Base-by-base conservation (phyloP, 2,113 vertebrate species). In the Cyprinodon brontotheroides region DNA sequence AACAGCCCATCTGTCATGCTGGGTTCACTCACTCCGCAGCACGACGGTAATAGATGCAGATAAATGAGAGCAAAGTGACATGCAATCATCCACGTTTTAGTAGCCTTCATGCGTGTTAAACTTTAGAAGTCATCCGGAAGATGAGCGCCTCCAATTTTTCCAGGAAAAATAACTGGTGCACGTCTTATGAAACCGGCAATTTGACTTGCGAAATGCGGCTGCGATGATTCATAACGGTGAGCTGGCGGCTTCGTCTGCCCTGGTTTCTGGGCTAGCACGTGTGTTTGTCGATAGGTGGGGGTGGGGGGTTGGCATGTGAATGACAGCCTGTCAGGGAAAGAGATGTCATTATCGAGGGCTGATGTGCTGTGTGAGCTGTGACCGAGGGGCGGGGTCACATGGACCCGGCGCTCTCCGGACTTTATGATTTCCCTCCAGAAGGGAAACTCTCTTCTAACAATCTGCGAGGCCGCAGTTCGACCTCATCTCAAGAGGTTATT, bases 191-290 rank as follows among this genome's bases (percentile, higher is more conserved):
- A 91, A 89, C 75, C 38, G 67, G 38, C 75, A 80, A 86, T 91
- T 92, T 90, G 89, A 92, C 87, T 92, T 92, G 87, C 89, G n/a
- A 93, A 91, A 93, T 92, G n/a, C n/a, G 74, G 47, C 29, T 70
- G 37, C 38, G 68, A 88, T 90, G 88, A 91, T 87, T 92, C 88
- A 90, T 82, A 87, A 79, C 61, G 11, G 77, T 36, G 37, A 61
- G 72, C 39, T n/a, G n/a, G 37, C 74, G 78, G n/a, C n/a, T 75
- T 73, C 37, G 61, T 74, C 74, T 89, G 84, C 72, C 78, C 82
- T 75, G 41, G 2, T 82, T 89, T 87, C 81, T 36, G 2, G 63
- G 72, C 40, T 17, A 29, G 61, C 72, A 78, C 63, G 36, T 53
- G 72, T 45, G 47, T 69, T 62, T 41, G 8, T 59, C 60, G 14